Percentiles rank a stretch among this genome's conserved stretches.
These are phyloP conservation scores for Enhydra lutris DNA, from an alignment of 2,113 vertebrate genomes.

Conservation along the genomic window DNA sequence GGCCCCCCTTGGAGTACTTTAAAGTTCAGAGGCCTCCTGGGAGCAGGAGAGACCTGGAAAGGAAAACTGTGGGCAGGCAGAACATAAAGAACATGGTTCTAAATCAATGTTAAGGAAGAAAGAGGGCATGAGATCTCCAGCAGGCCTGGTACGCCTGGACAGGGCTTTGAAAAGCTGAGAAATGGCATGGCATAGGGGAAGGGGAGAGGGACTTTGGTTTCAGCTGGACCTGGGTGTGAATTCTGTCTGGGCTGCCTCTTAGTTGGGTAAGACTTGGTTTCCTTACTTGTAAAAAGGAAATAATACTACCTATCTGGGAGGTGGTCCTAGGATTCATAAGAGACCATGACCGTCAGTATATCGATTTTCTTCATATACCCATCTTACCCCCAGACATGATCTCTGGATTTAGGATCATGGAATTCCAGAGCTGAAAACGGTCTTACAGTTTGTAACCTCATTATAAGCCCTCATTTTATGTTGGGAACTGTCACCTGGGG, in stretches of 20 bases:
- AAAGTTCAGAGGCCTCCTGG: background rate
- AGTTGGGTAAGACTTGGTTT: background rate
- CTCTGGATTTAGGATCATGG: background rate
- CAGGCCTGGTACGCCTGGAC: background rate
- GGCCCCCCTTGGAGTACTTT: accelerated
- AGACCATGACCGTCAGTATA: accelerated
- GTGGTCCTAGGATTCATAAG: accelerated
- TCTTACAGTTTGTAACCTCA: background rate
- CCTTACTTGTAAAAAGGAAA: background rate
- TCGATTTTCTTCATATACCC: background rate
- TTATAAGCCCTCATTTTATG: background rate
- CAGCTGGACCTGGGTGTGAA: background rate
- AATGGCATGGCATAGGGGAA: accelerated
- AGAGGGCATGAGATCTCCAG: no score
- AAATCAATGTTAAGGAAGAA: background rate
- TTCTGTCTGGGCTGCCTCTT: background rate
- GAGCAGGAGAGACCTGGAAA: background rate
- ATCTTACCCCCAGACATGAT: background rate
- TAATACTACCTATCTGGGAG: background rate
- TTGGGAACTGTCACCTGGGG: background rate
- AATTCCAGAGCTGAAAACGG: background rate
- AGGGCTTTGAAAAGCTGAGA: background rate
- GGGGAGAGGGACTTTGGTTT: accelerated
- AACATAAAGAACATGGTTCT: background rate
- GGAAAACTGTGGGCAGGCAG: background rate